A percentile compares a stretch with the other conserved stretches of the same genome.
phyloP scores from a whole-genome alignment of 2,888 invertebrate genomes.

The Epinotia bilunana region DNA sequence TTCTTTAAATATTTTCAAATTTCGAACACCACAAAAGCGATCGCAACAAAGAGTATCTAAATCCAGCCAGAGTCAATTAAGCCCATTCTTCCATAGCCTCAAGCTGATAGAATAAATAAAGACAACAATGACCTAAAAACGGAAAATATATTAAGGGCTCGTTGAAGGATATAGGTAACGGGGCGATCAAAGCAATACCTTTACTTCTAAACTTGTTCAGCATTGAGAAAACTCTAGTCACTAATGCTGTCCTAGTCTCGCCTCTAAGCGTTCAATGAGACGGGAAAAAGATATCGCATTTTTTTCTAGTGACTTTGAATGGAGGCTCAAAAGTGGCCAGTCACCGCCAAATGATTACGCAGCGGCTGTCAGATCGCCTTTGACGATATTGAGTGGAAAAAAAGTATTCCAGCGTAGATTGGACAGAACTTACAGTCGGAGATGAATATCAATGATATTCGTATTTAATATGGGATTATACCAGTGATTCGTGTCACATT shows the following conservation, averaged over 20 bases:
- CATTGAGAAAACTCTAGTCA: neutral
- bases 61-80: slow-evolving; percentile 47
- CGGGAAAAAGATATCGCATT: neutral
- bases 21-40: slow-evolving; percentile 48
- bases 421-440: slow-evolving; percentile 26
- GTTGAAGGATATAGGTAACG: slow-evolving; percentile 77
- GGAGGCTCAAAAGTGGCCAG: slow-evolving; percentile 62
- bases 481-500: slow-evolving; percentile 6
- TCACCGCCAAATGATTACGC: slow-evolving; percentile 76
- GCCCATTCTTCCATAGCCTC: slow-evolving; percentile 44
- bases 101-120: slow-evolving; percentile 69
- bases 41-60: slow-evolving; percentile 50
- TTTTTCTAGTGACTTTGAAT: neutral
- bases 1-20: slow-evolving; percentile 47
- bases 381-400: slow-evolving; percentile 58
- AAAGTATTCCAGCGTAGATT: slow-evolving; percentile 47
- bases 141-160: slow-evolving; percentile 54
- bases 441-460: slow-evolving; percentile 32
- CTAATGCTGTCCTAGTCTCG: slow-evolving; percentile 18
- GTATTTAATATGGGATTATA: slow-evolving; percentile 31
- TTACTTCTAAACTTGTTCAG: neutral
- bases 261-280: neutral
- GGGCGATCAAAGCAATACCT: slow-evolving; percentile 61
- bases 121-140: slow-evolving; percentile 63
- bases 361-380: slow-evolving; percentile 62